Evolutionary conservation across 1,140 invertebrate genomes (phyloP), one percentile per base, ranked within the genome.

Genomic region (Vanessa atalanta): DNA sequence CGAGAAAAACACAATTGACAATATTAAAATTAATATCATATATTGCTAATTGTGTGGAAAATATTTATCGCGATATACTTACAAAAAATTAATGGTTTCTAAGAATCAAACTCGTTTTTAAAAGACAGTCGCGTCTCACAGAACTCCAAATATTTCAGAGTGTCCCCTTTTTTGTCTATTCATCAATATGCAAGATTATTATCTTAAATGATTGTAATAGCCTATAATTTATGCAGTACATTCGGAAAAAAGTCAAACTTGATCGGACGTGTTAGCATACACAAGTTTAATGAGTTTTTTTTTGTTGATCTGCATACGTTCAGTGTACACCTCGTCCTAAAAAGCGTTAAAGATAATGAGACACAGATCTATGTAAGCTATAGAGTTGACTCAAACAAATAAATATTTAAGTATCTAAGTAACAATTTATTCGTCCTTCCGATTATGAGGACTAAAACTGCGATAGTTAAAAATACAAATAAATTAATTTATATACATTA

Each of bases 121-220:
- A 51, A 51, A 51, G 13, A 51, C 13, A 51, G n/a, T 51, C 15
- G 15, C 61, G 31, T 64, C 37, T 60, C 67, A 60, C 13, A 47
- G 72, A 68, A 23, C 65, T 68, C 65, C 20, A 72, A 73, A 68
- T 60, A 51, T 31, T 37, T 31, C 53, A 64, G 50, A 65, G 60
- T 65, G 55, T 60, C 31, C 50, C 73, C 67, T 79, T 81, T 82
- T 82, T 76, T 78, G 65, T 55, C 43, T 51, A 73, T 75, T 80
- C 79, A 88, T 88, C 80, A 88, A 85, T 87, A 84, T 84, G 61
- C 86, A 78, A 83, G 87, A 89, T 90, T 65, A 26, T 79, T 85
- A 89, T 90, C 86, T 87, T 88, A 90, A 88, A 90, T 83, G 86
- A 81, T 85, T 85, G 86, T 90, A 88, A 90, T 90, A 80, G 83